Percentiles rank a stretch among this genome's conserved stretches.
Evolutionary conservation across 2,113 vertebrate genomes (phyloP).

Genomic region (Dipodomys merriami): DNA sequence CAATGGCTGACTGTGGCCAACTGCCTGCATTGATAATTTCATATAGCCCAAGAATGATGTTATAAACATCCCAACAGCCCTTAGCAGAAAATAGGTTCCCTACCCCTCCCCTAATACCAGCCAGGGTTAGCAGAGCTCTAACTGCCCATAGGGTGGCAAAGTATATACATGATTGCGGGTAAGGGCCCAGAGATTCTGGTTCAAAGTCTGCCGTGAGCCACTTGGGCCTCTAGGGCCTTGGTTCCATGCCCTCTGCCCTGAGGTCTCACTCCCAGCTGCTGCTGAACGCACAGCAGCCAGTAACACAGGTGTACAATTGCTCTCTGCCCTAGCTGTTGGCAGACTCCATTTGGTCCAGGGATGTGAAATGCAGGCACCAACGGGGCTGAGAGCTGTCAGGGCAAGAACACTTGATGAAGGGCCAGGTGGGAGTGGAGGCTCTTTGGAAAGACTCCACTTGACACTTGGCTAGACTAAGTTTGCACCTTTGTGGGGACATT

Average conservation of each 20-base stretch:
- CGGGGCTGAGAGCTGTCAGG: background rate
- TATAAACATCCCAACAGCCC: too few relatives aligned
- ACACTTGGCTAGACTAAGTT: background rate
- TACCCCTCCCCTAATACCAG: background rate
- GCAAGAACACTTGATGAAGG: background rate
- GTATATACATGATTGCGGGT: background rate
- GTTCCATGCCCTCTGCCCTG: background rate
- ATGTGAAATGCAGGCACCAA: background rate
- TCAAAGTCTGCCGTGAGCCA: background rate
- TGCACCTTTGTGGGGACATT: background rate
- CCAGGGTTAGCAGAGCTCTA: background rate
- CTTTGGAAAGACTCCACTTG: background rate
- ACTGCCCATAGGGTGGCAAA: background rate
- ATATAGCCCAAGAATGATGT: too few relatives aligned
- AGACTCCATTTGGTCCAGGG: background rate
- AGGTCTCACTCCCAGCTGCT: background rate
- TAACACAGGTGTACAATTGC: background rate
- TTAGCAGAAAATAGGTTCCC: too few relatives aligned
- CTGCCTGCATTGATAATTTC: too few relatives aligned
- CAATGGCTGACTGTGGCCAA: too few relatives aligned
- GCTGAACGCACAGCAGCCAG: accelerated
- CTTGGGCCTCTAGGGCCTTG: background rate
- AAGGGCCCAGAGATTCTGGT: background rate
- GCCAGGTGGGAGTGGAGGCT: background rate
- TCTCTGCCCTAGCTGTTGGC: background rate